Conservation (phyloP, 2,888 invertebrate genomes). For the Lobophora halterata region DNA sequence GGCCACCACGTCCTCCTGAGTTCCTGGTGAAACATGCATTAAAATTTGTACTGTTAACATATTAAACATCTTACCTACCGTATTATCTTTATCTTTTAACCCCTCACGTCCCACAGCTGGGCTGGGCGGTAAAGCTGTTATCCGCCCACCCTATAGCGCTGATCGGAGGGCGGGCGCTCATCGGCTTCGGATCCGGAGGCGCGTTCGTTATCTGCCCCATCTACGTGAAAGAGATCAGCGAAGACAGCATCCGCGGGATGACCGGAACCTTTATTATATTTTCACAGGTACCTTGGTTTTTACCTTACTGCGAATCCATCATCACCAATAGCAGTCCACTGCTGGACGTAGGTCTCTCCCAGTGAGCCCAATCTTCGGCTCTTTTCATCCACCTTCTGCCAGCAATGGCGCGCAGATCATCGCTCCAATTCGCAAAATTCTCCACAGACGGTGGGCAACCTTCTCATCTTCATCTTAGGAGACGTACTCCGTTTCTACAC, state of each 20-base stretch:
- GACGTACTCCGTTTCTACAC: slow-evolving; percentile 61
- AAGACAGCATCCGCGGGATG: slow-evolving; percentile 73
- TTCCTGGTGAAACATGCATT: no score
- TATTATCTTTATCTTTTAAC: no score
- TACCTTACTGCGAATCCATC: no score
- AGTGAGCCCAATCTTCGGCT: no score
- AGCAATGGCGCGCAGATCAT: no score
- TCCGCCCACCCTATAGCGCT: slow-evolving; percentile 58
- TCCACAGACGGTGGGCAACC: slow-evolving; percentile 63
- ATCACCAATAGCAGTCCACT: no score
- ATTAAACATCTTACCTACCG: no score
- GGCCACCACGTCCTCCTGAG: no score
- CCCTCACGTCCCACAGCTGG: slow-evolving; percentile 63
- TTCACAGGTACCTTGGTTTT: slow-evolving; percentile 71
- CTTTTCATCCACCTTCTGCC: no score
- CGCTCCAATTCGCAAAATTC: no score
- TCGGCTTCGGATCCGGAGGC: slow-evolving; percentile 72
- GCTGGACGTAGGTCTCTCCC: no score
- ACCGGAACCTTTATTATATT: slow-evolving; percentile 73
- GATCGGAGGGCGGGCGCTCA: slow-evolving; percentile 64
- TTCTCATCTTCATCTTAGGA: slow-evolving; percentile 64
- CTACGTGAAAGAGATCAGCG: slow-evolving; percentile 74
- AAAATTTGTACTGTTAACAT: no score
- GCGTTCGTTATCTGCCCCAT: slow-evolving; percentile 70
- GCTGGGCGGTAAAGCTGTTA: slow-evolving; percentile 67